phyloP scores from a whole-genome alignment of 2,797 vertebrate species.

The Fringilla coelebs region DNA sequence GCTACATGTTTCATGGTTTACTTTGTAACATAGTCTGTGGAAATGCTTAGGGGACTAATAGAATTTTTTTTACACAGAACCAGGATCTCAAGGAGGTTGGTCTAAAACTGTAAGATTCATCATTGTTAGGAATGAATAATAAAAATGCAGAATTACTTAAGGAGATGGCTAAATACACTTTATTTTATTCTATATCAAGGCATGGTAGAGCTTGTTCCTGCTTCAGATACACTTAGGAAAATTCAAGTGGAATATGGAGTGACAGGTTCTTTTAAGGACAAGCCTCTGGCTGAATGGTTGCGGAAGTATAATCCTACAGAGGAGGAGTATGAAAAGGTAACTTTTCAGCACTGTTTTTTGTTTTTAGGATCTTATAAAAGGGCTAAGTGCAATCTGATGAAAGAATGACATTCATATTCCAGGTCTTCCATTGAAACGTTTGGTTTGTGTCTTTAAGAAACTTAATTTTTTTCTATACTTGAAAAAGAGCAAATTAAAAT shows the following conservation, averaged over 20 bases:
- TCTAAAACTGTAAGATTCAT: not conserved
- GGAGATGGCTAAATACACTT: not conserved
- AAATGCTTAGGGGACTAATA: not conserved
- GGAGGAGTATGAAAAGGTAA: slow-evolving; percentile 97
- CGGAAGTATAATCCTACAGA: slow-evolving; percentile 97
- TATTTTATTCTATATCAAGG: slow-evolving; percentile 75
- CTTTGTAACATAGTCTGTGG: not conserved
- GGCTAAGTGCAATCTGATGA: not conserved
- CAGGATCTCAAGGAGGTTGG: not conserved
- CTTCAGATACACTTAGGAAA: slow-evolving; percentile 95
- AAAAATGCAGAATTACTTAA: not conserved
- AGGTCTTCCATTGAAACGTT: not conserved
- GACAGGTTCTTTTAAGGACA: slow-evolving; percentile 98
- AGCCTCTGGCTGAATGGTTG: slow-evolving; percentile 96
- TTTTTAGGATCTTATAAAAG: not conserved
- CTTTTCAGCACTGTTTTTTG: not conserved
- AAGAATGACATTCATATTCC: not conserved
- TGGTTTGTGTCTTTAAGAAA: not conserved
- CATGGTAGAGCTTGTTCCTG: slow-evolving; percentile 96
- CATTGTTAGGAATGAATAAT: not conserved
- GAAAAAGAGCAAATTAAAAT: not conserved
- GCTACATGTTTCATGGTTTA: not conserved
- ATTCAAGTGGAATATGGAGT: slow-evolving; percentile 98
- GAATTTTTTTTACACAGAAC: not conserved
- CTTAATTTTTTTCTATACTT: not conserved